Base-by-base conservation (phyloP, 64 coral and sea anemone species). In the Montipora sp. region DNA sequence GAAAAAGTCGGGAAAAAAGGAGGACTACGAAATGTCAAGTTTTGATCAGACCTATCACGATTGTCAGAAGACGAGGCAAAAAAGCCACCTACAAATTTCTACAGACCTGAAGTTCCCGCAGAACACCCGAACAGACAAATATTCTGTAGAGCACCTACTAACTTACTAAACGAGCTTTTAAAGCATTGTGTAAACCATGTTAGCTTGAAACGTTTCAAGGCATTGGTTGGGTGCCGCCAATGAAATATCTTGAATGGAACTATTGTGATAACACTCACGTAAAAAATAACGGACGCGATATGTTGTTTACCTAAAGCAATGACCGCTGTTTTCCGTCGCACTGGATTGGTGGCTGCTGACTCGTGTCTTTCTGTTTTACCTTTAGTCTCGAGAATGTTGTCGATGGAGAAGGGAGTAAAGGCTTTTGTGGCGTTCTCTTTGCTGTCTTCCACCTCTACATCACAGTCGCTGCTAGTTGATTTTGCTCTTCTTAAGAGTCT, bases 401-500 rank as follows among this genome's bases (percentile, higher is more conserved):
- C 82, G 8, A 85, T 85, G 18, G 82, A 85, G 65, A 85, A 85
- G 15, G 47, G 45, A 50, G 82, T 85, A 4, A 85, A 85, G 16
- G 19, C n/a, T 71, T 72, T 85, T 7, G 43, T 45, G 0, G 61
- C 65, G 59, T 85, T 85, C 11, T 85, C 82, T 67, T 85, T 85
- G 16, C 61, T 70, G 47, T 15, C 18, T 36, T 85, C 82, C 44
- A 71, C 66, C 65, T 66, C 65, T 44, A 85, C 14, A 51, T 85
- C 65, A 69, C 43, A 71, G 16, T 7, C 63, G 13, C 82, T 85
- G 43, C 82, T 65, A n/a, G 82, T 85, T 50, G 82, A 85, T 72
- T 63, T 70, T 19, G 61, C 82, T 22, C 82, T 46, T 85, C 82
- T 77, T 23, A 94, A 46, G 71, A 94, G 68, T 16, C 88, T 88